Base-by-base conservation (phyloP, 2,797 vertebrate genomes). In the Melopsittacus undulatus region DNA sequence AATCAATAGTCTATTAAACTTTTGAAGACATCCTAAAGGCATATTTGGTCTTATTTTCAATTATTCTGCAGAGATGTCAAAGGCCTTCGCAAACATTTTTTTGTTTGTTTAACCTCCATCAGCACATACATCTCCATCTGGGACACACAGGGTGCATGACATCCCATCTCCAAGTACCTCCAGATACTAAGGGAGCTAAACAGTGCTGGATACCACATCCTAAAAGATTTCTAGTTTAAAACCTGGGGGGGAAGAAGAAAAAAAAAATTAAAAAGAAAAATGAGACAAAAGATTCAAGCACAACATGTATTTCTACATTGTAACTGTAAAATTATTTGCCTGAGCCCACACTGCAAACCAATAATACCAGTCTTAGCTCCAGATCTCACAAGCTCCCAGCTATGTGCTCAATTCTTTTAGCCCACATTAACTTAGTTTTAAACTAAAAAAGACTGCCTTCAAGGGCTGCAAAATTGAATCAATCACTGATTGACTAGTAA, bases 381-480 rank as follows among this genome's bases (percentile, higher is more conserved):
- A 54, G 61, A 62, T 74, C 11, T 43, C 52, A 38, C 5, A 57
- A 64, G 51, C 14, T 83, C 74, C 52, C 16, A 87, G 49, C 11
- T 2, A 14, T 12, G 20, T 23, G 36, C 61, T 77, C 89, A 84
- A 21, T 19, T 36, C 61, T 67, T 73, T 87, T 42, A 89, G 64
- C 67, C 45, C 83, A 84, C 46, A 30, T 54, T 91, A 95, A 83
- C 72, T 91, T 77, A 62, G 73, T 84, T 81, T 89, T 89, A 93
- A 86, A 89, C 92, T 77, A 89, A 83, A 80, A 92, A 94, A 46
- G 16, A 24, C 69, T 94, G 46, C 87, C 80, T 95, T 83, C 5
- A 22, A 96, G 94, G 43, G 70, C 89, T 87, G 73, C 91, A 91
- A 95, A 97, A 96, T 48, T 56, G 40, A 94, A 92, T 92, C 85